Evolutionary conservation across 2,888 invertebrate species (phyloP).

Genomic region (Xylota segnis): DNA sequence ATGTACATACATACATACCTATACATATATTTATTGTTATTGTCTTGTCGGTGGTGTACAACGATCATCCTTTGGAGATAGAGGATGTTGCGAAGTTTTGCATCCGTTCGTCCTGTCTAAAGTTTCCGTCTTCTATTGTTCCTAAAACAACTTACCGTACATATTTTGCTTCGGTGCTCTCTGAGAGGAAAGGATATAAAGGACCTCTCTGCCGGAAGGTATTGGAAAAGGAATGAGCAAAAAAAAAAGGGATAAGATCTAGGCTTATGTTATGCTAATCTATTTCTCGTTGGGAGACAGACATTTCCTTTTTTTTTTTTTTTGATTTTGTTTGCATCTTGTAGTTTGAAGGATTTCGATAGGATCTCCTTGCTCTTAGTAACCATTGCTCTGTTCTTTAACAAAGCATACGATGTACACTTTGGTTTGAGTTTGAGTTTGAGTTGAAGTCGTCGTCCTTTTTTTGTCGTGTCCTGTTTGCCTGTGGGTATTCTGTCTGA

Average conservation of each 20-base stretch:
- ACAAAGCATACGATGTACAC: slow-evolving; percentile 57
- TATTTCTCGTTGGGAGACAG: slow-evolving; percentile 60
- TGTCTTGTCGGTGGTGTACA: slow-evolving; percentile 11
- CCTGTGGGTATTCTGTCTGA: slow-evolving; percentile 52
- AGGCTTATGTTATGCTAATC: slow-evolving; percentile 75
- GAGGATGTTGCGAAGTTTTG: slow-evolving; percentile 62
- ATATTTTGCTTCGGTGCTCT: slow-evolving; percentile 17
- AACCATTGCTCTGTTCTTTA: slow-evolving; percentile 31
- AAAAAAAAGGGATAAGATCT: slow-evolving; percentile 51
- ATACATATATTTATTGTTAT: slow-evolving; percentile 49
- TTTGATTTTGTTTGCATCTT: slow-evolving; percentile 45
- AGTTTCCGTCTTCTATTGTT: slow-evolving; percentile 46
- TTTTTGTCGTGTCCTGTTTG: slow-evolving; percentile 28
- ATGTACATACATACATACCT: slow-evolving; percentile 13
- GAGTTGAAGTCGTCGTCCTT: no score
- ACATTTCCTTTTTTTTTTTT: slow-evolving; percentile 35
- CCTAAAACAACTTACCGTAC: slow-evolving; percentile 6
- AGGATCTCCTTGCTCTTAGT: slow-evolving; percentile 42
- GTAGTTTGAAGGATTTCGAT: slow-evolving; percentile 41
- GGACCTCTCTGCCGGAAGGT: slow-evolving; percentile 51
- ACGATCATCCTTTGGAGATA: slow-evolving; percentile 13
- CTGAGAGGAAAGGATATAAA: slow-evolving; percentile 25
- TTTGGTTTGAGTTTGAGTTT: slow-evolving; percentile 24
- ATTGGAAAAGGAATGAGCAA: slow-evolving; percentile 40
- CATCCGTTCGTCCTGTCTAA: slow-evolving; percentile 60